Evolutionary conservation across 2,113 vertebrate genomes (phyloP), one percentile per base, ranked within the genome.

Genomic region (Ageneiosus marmoratus): DNA sequence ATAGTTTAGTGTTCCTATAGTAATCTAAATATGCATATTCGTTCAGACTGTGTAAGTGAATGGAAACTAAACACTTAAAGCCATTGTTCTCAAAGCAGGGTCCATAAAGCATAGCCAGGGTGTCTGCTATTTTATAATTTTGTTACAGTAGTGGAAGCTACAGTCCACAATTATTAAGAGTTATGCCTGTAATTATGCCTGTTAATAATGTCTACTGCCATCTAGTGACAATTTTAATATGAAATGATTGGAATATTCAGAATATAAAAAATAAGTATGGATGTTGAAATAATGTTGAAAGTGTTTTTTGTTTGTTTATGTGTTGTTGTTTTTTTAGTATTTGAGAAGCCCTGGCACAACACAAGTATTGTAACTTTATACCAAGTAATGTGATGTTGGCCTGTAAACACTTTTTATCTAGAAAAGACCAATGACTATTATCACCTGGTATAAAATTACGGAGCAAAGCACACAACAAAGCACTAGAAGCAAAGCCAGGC

Each of bases 401-500:
- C 2, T 27, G 7, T 13, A 34, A 46, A 5, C 4, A 8, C 0
- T 13, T 69, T 46, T 77, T 15, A 29, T 29, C 24, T 9, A 2
- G 13, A 27, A 1, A 41, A 34, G 22, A 56, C 37, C 53, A 80
- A 70, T 55, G 63, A 73, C 76, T 18, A 63, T 80, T 13, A 32
- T 4, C 24, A 82, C 87, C 86, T 86, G 82, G 78, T 88, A 89
- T 89, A 90, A 89, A 89, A 87, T 86, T 90, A 79, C 84, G 70
- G 18, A 56, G n/a, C 37, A 70, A 81, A n/a, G 20, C 77, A 24
- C 70, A 82, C 37, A 58, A 62, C 53, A 48, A 69, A 76, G 44
- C 50, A 51, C 20, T 69, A 70, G 22, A 83, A 80, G 62, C 67
- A 32, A 18, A 76, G 22, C 7, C 76, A 83, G 22, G 82, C 60